Base-by-base conservation (phyloP, 1,140 invertebrate genomes). In the Caerostris darwini region DNA sequence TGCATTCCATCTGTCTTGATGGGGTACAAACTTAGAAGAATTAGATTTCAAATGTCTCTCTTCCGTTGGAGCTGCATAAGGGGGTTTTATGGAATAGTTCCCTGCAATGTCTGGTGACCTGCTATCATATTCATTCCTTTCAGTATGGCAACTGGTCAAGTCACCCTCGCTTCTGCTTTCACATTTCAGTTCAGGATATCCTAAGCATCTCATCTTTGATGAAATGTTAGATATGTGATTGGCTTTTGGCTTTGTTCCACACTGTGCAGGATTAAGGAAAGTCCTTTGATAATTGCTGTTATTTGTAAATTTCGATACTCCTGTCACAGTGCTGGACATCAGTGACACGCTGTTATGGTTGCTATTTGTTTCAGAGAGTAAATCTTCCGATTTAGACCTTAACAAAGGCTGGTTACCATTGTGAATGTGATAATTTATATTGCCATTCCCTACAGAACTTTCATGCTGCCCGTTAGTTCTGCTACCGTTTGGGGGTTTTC, bases 101-200 rank as follows among this genome's bases (percentile, higher is more conserved):
- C 17, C 58, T 50, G 71, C 57, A 3, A n/a, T 10, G 34, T 90
- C 54, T 57, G 71, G 69, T 17, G 10, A 61, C 34, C 59, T 61
- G 7, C 69, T 5, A 7, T 94, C 64, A n/a, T 90, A 69, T 3
- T 90, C 93, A 50, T 67, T 93, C 82, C 61, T 67, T 3, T 90
- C 88, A 8, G 77, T 83, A 61, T 90, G 81, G 71, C 93, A 94
- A 14, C 93, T 90, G 4, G 93, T 94, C 8, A 94, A 67, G 53
- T 94, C 94, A 19, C 94, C 94, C 77, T 94, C 94, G 64, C 94
- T 94, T 88, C 90, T 91, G 56, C 94, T 94, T 19, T 94, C 94
- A 3, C 94, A 12, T 56, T 91, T 91, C 17, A 94, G 17, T 50
- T 94, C 90, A 14, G 88, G 61, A 50, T 90, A 69, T 12, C 88